Evolutionary conservation across 2,888 invertebrate species (phyloP), one percentile per base, ranked within the genome.

Genomic region (Leptopilina drosophilae): DNA sequence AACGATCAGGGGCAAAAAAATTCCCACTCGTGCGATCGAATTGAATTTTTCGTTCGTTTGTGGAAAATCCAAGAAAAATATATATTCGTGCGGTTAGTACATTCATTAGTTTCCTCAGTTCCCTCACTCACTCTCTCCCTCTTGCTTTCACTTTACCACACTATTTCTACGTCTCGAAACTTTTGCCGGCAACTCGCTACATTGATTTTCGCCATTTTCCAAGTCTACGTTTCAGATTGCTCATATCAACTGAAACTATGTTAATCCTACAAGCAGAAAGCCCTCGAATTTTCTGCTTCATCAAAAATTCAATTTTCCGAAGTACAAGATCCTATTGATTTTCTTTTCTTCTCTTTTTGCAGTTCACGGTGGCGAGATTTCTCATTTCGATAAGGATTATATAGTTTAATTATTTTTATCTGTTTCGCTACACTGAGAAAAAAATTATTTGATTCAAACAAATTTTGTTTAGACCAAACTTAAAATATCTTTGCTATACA

Each of bases 191-290:
- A 42, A 53, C n/a, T 73, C 56, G 56, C 73, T 73, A 59, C 56
- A 73, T 73, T 73, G 40, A 73, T 73, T 73, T 73, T 59, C 56
- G 11, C 40, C 33, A 73, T 59, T 73, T n/a, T 56, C n/a, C 73
- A 11, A 40, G n/a, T 40, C 33, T 11, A 33, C 53, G 40, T 73
- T 73, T 40, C 40, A 11, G 56, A 73, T 56, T 73, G 73, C 73
- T 73, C 73, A 73, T 56, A 40, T 56, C n/a, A 49, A n/a, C 15
- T 15, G n/a, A 40, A 49, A 64, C 20, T 26, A 46, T 76, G 20
- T 76, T 49, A 46, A 64, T 64, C 15, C 4, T 6, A 40, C 62
- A n/a, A 40, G 0, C 14, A 46, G 33, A 64, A 14, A 62, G 12
- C 26, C 11, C 62, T 5, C 15, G 12, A 59, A 20, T 76, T 62